A percentile compares a stretch with the other conserved stretches of the same genome.
Evolutionary conservation across 2,888 invertebrate species (phyloP).

Genomic region (Gymnoscelis rufifasciata): DNA sequence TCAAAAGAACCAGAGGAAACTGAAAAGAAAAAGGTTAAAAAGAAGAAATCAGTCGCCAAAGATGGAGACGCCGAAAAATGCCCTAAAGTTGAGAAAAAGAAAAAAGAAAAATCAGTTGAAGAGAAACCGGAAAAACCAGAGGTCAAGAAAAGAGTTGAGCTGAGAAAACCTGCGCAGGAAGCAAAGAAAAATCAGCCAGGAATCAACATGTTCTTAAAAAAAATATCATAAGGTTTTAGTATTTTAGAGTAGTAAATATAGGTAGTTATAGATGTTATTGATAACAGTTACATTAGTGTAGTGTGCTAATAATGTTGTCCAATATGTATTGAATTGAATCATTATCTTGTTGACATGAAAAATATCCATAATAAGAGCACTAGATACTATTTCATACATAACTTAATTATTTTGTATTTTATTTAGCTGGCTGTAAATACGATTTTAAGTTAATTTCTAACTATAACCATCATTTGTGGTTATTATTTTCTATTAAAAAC

Average conservation of each 20-base stretch:
- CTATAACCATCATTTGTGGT: conserved; percentile 6
- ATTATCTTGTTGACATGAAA: not conserved
- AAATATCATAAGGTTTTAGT: conserved; percentile 38
- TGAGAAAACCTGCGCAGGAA: conserved; percentile 51
- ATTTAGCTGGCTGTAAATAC: conserved; percentile 21
- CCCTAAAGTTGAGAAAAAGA: conserved; percentile 63
- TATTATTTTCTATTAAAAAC: conserved; percentile 16
- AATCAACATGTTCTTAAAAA: conserved; percentile 66
- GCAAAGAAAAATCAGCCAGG: conserved; percentile 64
- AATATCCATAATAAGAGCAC: not conserved
- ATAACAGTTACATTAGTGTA: not conserved
- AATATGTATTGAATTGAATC: no score
- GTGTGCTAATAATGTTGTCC: not conserved
- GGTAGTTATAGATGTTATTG: no score
- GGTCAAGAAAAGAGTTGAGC: conserved; percentile 44
- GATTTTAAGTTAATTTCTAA: conserved; percentile 1
- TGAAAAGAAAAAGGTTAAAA: conserved; percentile 68
- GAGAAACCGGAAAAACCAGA: conserved; percentile 47
- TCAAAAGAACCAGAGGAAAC: conserved; percentile 53
- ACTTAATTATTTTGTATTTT: not conserved
- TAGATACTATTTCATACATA: no score
- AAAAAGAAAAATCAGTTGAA: conserved; percentile 49
- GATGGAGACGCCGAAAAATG: conserved; percentile 47
- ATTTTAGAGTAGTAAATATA: not conserved
- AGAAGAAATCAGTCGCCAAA: conserved; percentile 47